Conservation (phyloP, 1,140 invertebrate species). For the Marisa cornuarietis region DNA sequence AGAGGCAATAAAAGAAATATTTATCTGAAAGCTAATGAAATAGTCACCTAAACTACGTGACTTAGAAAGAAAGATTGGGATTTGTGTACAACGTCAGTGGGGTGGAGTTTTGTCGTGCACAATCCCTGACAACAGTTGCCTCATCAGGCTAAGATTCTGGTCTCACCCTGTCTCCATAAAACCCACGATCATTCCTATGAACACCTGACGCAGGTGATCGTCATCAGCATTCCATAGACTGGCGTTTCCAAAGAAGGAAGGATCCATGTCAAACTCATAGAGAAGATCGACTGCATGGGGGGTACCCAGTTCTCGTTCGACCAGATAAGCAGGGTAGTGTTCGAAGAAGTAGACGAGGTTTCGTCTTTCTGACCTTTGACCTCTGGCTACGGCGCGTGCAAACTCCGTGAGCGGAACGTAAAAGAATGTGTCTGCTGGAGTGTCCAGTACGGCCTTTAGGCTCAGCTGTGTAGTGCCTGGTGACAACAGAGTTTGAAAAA, state of each 20-base stretch:
- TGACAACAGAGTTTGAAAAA: too few relatives aligned
- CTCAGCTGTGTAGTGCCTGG: not conserved
- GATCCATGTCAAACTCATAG: not conserved
- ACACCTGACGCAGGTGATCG: not conserved
- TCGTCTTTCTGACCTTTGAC: not conserved
- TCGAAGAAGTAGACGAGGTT: constrained; percentile 11
- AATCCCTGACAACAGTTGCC: too few relatives aligned
- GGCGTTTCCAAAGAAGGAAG: not conserved
- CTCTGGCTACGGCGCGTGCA: not conserved
- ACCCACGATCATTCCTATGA: not conserved
- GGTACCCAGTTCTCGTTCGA: not conserved
- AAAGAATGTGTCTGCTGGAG: not conserved
- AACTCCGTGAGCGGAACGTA: constrained; percentile 3
- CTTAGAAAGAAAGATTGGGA: too few relatives aligned
- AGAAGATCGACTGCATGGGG: not conserved
- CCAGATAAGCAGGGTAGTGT: not conserved
- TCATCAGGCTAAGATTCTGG: too few relatives aligned
- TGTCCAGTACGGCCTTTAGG: not conserved
- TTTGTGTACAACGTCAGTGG: too few relatives aligned
- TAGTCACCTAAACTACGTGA: too few relatives aligned
- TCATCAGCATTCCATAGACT: constrained; percentile 2
- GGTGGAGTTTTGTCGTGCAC: too few relatives aligned
- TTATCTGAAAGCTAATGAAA: too few relatives aligned
- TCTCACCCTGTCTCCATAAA: not conserved
- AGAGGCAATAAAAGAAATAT: too few relatives aligned